A percentile compares a stretch with the other conserved stretches of the same genome.
phyloP scores from a whole-genome alignment of 2,797 vertebrate species.

The Thripadectes ignobilis region DNA sequence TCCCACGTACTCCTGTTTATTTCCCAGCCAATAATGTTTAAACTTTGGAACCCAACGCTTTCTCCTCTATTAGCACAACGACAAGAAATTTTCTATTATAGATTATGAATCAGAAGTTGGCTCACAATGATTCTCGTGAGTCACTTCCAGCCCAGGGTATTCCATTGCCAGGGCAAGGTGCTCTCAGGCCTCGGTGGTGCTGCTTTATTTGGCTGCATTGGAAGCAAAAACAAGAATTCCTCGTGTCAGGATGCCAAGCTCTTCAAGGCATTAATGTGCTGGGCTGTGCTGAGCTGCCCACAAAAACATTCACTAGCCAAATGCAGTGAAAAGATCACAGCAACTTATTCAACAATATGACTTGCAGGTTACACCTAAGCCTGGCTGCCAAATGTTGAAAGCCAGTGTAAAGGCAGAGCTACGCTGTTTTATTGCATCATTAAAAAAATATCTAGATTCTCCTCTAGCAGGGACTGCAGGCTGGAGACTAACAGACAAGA shows the following conservation, averaged over 20 bases:
- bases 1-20: neutral
- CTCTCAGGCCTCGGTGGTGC: neutral
- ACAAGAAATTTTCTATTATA: neutral
- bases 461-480: neutral
- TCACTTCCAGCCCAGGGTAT: neutral
- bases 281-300: neutral
- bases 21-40: neutral
- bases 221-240: fast-evolving
- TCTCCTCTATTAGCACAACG: neutral
- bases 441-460: neutral
- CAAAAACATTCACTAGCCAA: neutral
- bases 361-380: neutral
- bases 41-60: neutral
- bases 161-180: neutral
- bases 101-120: neutral
- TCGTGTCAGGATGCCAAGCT: neutral
- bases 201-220: neutral
- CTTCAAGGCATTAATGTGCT: neutral
- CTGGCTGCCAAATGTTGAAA: neutral
- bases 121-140: neutral
- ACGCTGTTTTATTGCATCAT: neutral
- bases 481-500: slow-evolving; percentile 42
- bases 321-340: neutral
- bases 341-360: neutral
- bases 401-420: neutral